Evolutionary conservation across 2,888 invertebrate genomes (phyloP).

Genomic region (Eupelmus urozonus): DNA sequence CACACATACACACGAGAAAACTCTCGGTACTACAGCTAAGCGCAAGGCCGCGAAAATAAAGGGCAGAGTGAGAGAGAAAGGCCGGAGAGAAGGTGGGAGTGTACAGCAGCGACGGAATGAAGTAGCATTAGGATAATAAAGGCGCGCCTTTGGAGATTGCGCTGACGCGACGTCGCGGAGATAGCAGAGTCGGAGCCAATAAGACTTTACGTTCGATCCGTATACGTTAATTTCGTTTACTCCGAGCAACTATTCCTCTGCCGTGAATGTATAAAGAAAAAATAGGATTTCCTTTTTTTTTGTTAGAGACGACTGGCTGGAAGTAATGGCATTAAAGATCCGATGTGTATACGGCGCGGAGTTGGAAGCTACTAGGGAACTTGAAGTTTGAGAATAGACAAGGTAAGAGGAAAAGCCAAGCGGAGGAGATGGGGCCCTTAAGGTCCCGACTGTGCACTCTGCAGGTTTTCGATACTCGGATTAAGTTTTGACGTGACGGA

Average conservation of each 20-base stretch:
- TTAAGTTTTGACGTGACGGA: conserved; percentile 35
- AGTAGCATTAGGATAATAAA: conserved; percentile 41
- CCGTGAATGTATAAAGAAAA: no score
- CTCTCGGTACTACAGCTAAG: neutral
- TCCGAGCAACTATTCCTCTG: no score
- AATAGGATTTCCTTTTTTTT: no score
- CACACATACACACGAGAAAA: neutral
- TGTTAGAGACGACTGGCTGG: no score
- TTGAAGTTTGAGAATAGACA: neutral
- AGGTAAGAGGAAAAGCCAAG: neutral
- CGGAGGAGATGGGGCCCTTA: neutral
- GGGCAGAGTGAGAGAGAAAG: conserved; percentile 2
- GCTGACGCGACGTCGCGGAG: no score
- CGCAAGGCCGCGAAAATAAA: neutral
- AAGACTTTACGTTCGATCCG: no score
- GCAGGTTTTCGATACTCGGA: conserved; percentile 24
- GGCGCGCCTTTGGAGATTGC: no score
- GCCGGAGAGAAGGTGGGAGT: neutral
- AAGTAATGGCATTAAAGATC: no score
- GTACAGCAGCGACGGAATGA: neutral
- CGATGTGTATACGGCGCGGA: neutral
- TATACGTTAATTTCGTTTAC: no score
- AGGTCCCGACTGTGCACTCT: neutral
- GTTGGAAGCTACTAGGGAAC: no score
- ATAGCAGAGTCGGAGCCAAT: no score